Evolutionary conservation across 2,113 vertebrate species (phyloP).

Genomic region (Scomber scombrus): DNA sequence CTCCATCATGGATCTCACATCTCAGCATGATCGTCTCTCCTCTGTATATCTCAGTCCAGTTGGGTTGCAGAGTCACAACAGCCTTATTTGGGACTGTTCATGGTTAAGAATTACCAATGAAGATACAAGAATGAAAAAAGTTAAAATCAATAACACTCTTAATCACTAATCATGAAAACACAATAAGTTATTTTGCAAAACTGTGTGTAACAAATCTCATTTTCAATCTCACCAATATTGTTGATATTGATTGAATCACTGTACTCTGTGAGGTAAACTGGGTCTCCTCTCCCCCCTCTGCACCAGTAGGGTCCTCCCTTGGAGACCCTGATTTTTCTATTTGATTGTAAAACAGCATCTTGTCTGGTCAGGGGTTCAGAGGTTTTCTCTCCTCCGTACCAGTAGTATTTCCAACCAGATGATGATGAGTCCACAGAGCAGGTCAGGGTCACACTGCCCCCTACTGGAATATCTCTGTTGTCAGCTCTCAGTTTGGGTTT

Average conservation of each 20-base stretch:
- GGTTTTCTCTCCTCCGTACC: constrained; percentile 12
- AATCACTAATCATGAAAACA: background rate
- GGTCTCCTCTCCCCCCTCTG: constrained; percentile 39
- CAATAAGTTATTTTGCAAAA: too few species aligned
- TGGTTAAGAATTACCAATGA: background rate
- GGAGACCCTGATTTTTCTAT: constrained; percentile 24
- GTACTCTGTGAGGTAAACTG: background rate
- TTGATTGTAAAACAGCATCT: background rate
- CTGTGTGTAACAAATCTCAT: background rate
- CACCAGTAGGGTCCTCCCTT: constrained; percentile 44
- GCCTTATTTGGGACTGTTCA: too few species aligned
- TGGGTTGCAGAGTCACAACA: too few species aligned
- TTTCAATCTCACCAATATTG: background rate
- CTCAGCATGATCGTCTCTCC: too few species aligned
- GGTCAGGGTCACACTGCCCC: too few species aligned
- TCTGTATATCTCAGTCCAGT: too few species aligned
- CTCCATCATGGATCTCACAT: too few species aligned
- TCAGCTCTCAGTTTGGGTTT: background rate
- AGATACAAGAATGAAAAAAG: background rate
- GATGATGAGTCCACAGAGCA: background rate
- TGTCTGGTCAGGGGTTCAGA: too few species aligned
- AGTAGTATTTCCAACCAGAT: constrained; percentile 24
- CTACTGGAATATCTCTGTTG: background rate
- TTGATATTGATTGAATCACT: constrained; percentile 10
- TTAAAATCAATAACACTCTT: too few species aligned